Evolutionary conservation across 1,140 invertebrate species (phyloP), one percentile per base, ranked within the genome.

Genomic region (Drosophila sp.): DNA sequence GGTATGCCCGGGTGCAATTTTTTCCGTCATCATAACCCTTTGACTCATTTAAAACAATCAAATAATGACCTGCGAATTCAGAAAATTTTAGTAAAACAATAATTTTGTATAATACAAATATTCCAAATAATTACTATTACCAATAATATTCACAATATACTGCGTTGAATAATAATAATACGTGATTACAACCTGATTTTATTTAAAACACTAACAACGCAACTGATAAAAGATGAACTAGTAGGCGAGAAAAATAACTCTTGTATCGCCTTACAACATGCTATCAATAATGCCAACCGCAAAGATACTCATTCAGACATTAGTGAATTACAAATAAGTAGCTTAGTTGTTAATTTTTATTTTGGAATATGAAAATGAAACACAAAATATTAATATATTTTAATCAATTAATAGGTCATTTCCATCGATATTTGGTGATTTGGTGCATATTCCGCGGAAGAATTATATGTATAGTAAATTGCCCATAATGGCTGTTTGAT

Each of bases 1-100:
- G 91, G 93, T 92, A 93, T 93, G 93, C 91, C 92, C 93, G 81
- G 93, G 91, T 92, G 92, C 92, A 92, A 93, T 93, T 93, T 93
- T 94, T 93, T 94, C 93, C 84, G 93, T 93, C 93, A 94, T 94
- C 93, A 94, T 94, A 61, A 10, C 23, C 57, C 56, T 68, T 61
- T 60, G 61, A 58, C 64, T 61, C 69, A 63, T 66, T 35, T 64
- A 57, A 64, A 71, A 60, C 54, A 70, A 6, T 17, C 11, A 65
- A 55, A 60, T 50, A 30, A 30, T 35, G 11, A 38, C 2, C 35
- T 11, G 3, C 4, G 11, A 38, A 3, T 11, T 11, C 11, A 11
- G 11, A 11, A 38, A 11, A 38, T 38, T 11, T 10, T 11, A 38
- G 8, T 3, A 38, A 38, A 38, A 38, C 1, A 3, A 4, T 10